Percentiles rank a stretch among this genome's conserved stretches.
These are phyloP conservation scores for Lindbergichthys nudifrons DNA, from an alignment of 2,797 vertebrate species.

Conservation along the genomic window DNA sequence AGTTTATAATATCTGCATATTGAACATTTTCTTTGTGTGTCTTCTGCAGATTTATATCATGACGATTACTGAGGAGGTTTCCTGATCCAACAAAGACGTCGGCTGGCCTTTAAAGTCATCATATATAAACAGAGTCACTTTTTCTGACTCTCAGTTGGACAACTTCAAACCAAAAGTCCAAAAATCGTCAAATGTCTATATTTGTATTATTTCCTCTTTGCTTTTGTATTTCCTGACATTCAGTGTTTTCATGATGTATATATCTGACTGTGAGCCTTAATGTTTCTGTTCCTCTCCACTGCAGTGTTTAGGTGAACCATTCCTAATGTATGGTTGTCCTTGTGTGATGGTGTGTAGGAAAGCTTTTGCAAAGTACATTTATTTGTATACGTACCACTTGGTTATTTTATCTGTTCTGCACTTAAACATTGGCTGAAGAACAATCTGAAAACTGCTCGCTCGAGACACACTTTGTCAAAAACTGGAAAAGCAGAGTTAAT, in stretches of 20 bases:
- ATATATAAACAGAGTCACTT: constrained; percentile 18
- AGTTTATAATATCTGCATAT: neutral
- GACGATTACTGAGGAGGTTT: constrained; percentile 55
- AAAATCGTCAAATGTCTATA: constrained; percentile 28
- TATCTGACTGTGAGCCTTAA: constrained; percentile 47
- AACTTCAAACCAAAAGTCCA: constrained; percentile 28
- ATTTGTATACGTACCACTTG: neutral
- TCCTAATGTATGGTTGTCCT: constrained; percentile 1
- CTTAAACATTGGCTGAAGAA: constrained; percentile 33
- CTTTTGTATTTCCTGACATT: constrained; percentile 22
- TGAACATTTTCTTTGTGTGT: constrained; percentile 16
- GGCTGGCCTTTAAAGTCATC: neutral
- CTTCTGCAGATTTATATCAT: constrained; percentile 66
- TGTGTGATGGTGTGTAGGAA: constrained; percentile 2
- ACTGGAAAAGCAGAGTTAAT: constrained; percentile 6
- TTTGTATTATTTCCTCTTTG: constrained; percentile 16
- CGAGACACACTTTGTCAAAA: neutral
- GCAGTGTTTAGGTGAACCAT: constrained; percentile 14
- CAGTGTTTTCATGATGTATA: constrained; percentile 43
- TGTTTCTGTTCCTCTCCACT: constrained; percentile 3
- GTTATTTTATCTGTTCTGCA: constrained; percentile 12
- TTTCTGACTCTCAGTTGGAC: constrained; percentile 6
- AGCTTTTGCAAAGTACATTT: neutral
- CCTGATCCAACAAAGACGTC: neutral
- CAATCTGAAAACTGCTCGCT: constrained; percentile 29